Evolutionary conservation across 2,888 invertebrate genomes (phyloP).

Genomic region (Rotaria magnacalcarata): DNA sequence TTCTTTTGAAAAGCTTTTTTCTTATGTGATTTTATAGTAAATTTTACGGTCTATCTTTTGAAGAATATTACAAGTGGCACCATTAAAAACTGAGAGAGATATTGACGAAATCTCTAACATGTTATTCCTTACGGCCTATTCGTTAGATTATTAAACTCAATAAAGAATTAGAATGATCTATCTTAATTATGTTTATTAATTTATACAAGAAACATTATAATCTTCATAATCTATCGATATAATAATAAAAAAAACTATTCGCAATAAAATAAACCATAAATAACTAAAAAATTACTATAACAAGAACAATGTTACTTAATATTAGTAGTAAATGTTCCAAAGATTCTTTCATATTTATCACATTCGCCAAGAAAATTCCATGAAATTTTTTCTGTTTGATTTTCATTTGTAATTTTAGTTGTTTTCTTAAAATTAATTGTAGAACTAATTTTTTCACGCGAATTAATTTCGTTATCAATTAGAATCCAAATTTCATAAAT

Average conservation of each 20-base stretch:
- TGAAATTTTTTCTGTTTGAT: neutral
- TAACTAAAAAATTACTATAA: neutral
- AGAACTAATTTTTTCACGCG: neutral
- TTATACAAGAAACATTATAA: neutral
- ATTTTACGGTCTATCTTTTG: no score
- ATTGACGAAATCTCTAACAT: no score
- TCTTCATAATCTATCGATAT: neutral
- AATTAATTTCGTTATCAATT: conserved; percentile 1
- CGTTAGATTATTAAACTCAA: no score
- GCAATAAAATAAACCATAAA: neutral
- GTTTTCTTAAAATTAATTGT: neutral
- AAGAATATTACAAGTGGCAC: no score
- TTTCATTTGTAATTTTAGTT: neutral
- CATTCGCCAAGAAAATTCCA: neutral
- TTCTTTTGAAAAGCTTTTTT: no score
- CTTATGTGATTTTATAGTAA: no score
- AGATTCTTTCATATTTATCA: neutral
- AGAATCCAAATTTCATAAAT: neutral
- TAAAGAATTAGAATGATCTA: neutral
- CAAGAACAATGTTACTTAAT: neutral
- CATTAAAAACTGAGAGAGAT: no score
- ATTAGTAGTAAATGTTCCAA: neutral
- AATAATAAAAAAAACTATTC: neutral
- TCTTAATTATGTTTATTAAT: neutral
- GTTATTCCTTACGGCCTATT: no score